Evolutionary conservation across 2,888 invertebrate genomes (phyloP).

Genomic region (Achlya flavicornis): DNA sequence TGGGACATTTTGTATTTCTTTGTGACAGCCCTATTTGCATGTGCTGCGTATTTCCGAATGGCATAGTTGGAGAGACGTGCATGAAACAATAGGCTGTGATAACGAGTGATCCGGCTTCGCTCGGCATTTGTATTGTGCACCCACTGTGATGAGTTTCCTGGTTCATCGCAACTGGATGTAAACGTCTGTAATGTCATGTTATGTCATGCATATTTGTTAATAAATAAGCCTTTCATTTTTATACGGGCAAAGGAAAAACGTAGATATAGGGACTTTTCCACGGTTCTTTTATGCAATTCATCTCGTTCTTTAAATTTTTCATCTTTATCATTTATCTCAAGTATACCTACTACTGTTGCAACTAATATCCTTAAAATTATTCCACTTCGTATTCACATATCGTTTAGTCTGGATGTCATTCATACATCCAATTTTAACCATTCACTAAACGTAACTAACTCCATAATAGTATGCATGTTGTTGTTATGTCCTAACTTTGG

Average conservation of each 20-base stretch:
- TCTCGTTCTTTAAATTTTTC: too few relatives aligned
- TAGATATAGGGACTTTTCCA: not conserved
- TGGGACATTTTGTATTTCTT: not conserved
- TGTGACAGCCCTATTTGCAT: not conserved
- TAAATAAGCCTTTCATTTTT: not conserved
- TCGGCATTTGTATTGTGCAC: conserved; percentile 30
- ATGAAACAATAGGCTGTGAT: conserved; percentile 35
- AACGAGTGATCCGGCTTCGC: conserved; percentile 29
- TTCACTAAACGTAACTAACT: not conserved
- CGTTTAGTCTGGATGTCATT: not conserved
- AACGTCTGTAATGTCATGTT: not conserved
- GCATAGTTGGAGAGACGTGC: not conserved
- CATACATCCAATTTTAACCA: not conserved
- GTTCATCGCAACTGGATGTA: conserved; percentile 35
- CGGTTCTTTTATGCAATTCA: too few relatives aligned
- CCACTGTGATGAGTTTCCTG: conserved; percentile 34
- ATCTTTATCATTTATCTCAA: too few relatives aligned
- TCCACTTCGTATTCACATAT: not conserved
- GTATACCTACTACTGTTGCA: too few relatives aligned
- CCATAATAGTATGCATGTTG: not conserved
- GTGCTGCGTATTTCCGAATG: not conserved
- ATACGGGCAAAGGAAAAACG: not conserved
- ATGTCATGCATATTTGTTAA: not conserved
- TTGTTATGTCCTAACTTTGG: not conserved
- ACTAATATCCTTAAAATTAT: too few relatives aligned